Percentiles rank a stretch among this genome's conserved stretches.
phyloP scores from a whole-genome alignment of 2,888 invertebrate genomes.

The Caprella mutica region DNA sequence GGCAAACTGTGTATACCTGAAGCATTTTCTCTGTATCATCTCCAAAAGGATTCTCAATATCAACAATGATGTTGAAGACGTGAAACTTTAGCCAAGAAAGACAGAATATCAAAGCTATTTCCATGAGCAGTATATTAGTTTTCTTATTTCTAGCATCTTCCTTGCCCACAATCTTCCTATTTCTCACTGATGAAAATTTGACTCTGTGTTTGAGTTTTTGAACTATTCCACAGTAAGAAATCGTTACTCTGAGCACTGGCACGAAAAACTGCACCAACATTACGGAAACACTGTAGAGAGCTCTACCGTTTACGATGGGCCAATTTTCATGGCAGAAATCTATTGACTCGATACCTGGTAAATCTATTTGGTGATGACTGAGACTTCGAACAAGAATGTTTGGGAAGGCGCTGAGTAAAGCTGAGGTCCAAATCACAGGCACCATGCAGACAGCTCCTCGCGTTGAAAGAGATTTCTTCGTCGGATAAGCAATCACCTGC shows the following conservation, averaged over 20 bases:
- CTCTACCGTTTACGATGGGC: slow-evolving; percentile 54
- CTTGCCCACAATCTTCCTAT: slow-evolving; percentile 18
- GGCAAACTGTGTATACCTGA: slow-evolving; percentile 50
- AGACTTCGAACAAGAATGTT: slow-evolving; percentile 49
- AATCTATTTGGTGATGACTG: slow-evolving; percentile 46
- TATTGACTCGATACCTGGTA: slow-evolving; percentile 46
- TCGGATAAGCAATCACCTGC: no score
- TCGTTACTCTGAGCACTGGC: slow-evolving; percentile 69
- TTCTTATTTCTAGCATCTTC: slow-evolving; percentile 62
- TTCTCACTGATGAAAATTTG: slow-evolving; percentile 32
- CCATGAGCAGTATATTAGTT: slow-evolving; percentile 74
- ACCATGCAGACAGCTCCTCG: slow-evolving; percentile 62
- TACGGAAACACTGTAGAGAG: slow-evolving; percentile 70
- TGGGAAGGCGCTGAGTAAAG: slow-evolving; percentile 64
- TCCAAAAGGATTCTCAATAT: slow-evolving; percentile 46
- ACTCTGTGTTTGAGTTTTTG: slow-evolving; percentile 58
- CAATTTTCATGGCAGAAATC: slow-evolving; percentile 71
- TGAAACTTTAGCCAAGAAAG: slow-evolving; percentile 85
- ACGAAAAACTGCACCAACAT: slow-evolving; percentile 71
- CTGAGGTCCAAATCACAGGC: slow-evolving; percentile 41
- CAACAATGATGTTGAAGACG: slow-evolving; percentile 67
- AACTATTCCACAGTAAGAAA: slow-evolving; percentile 71
- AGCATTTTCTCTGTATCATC: slow-evolving; percentile 45
- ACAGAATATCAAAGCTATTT: slow-evolving; percentile 76
- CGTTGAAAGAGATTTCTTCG: no score